phyloP scores from a whole-genome alignment of 2,888 invertebrate species.

The Subacronicta megacephala region DNA sequence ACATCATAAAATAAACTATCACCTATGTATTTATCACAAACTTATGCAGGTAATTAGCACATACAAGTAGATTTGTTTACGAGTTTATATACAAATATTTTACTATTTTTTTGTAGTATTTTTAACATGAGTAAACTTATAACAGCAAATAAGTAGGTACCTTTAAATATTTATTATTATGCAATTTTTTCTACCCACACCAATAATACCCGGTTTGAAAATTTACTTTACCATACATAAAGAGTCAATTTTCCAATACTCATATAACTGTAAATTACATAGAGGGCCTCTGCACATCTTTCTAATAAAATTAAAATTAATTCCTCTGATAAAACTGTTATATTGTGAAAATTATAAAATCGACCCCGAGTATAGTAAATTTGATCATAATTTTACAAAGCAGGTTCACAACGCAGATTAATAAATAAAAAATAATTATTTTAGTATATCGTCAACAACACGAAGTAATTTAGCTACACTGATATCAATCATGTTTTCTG shows the following conservation, averaged over 20 bases:
- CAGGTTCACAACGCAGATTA: conserved; percentile 9
- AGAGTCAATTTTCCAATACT: not conserved
- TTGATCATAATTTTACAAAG: conserved; percentile 2
- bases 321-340: not conserved
- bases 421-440: conserved; percentile 33
- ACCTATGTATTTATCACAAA: conserved; percentile 56
- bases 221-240: conserved; percentile 10
- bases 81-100: conserved; percentile 36
- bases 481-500: conserved; percentile 49
- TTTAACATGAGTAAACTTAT: conserved; percentile 30
- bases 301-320: not conserved
- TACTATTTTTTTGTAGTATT: conserved; percentile 17
- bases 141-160: conserved; percentile 27
- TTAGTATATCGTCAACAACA: conserved; percentile 17
- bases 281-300: not conserved
- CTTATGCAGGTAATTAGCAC: conserved; percentile 32
- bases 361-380: conserved; percentile 3
- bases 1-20: conserved; percentile 49
- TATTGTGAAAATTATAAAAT: conserved; percentile 4
- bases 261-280: not conserved
- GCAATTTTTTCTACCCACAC: conserved; percentile 12
- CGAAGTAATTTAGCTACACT: conserved; percentile 19
- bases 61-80: conserved; percentile 4
- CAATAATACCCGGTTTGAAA: conserved; percentile 12
- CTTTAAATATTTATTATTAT: conserved; percentile 11